phyloP scores from a whole-genome alignment of 2,888 invertebrate genomes.

The Gisinianus flammeolus region DNA sequence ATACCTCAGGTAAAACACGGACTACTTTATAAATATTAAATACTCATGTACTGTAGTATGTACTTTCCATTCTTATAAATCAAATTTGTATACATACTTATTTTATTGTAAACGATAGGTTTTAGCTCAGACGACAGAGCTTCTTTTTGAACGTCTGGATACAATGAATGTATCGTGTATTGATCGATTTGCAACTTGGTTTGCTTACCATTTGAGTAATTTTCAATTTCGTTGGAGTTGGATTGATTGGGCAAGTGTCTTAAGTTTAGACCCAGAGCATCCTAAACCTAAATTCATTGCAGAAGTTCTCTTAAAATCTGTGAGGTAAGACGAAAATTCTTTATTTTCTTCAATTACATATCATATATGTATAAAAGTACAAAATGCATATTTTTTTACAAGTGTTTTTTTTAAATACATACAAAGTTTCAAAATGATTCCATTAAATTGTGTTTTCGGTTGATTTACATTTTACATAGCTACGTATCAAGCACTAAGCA shows the following conservation, averaged over 20 bases:
- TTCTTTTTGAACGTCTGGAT: constrained; percentile 93
- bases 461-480: too few relatives aligned
- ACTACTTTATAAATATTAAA: neutral
- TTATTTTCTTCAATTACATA: neutral
- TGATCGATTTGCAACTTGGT: constrained; percentile 97
- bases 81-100: neutral
- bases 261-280: constrained; percentile 83
- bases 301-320: constrained; percentile 87
- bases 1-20: constrained; percentile 81
- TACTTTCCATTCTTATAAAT: neutral
- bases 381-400: constrained; percentile 79
- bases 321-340: constrained; percentile 70
- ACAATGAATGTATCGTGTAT: constrained; percentile 97
- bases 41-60: neutral
- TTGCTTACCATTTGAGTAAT: constrained; percentile 97
- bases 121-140: constrained; percentile 96
- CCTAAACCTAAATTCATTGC: constrained; percentile 93
- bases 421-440: too few relatives aligned
- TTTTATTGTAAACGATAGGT: constrained; percentile 68
- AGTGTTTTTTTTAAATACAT: too few relatives aligned
- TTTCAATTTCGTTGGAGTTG: constrained; percentile 99
- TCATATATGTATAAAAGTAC: too few relatives aligned
- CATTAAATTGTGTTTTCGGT: too few relatives aligned
- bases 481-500: too few relatives aligned
- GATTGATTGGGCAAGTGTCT: constrained; percentile 92